These are phyloP conservation scores for Candidula unifasciata DNA, from an alignment of 2,888 invertebrate species.

Conservation along the genomic window DNA sequence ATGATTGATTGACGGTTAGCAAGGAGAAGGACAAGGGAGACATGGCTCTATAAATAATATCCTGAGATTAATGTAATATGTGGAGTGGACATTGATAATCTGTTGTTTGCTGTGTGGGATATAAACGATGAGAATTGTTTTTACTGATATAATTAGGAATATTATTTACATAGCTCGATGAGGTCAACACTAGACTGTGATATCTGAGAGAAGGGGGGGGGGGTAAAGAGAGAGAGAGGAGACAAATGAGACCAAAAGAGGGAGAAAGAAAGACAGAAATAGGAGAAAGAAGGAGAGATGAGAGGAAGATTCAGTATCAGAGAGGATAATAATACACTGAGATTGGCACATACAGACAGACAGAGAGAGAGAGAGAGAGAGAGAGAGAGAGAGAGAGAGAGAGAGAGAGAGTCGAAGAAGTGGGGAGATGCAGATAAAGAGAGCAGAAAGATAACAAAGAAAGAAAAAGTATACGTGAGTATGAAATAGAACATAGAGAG, in stretches of 20 bases:
- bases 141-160: background rate
- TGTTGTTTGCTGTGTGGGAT: too few relatives aligned
- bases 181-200: background rate
- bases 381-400: slow-evolving; percentile 24
- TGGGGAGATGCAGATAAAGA: background rate
- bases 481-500: too few relatives aligned
- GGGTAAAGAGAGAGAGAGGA: background rate
- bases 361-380: background rate
- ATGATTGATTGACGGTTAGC: too few relatives aligned
- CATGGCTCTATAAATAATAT: too few relatives aligned
- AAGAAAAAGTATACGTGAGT: too few relatives aligned
- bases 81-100: too few relatives aligned
- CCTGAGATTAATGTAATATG: too few relatives aligned
- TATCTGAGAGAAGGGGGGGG: background rate
- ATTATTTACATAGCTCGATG: background rate
- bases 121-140: too few relatives aligned
- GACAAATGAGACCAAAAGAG: background rate
- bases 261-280: background rate
- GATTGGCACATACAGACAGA: too few relatives aligned
- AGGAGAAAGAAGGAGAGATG: slow-evolving; percentile 28
- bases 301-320: slow-evolving; percentile 9
- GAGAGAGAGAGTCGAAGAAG: slow-evolving; percentile 18
- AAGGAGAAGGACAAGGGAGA: too few relatives aligned
- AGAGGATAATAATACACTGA: too few relatives aligned
- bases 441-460: slow-evolving; percentile 18